Conservation (phyloP, 2,113 vertebrate genomes). For the Monarcha castaneiventris region DNA sequence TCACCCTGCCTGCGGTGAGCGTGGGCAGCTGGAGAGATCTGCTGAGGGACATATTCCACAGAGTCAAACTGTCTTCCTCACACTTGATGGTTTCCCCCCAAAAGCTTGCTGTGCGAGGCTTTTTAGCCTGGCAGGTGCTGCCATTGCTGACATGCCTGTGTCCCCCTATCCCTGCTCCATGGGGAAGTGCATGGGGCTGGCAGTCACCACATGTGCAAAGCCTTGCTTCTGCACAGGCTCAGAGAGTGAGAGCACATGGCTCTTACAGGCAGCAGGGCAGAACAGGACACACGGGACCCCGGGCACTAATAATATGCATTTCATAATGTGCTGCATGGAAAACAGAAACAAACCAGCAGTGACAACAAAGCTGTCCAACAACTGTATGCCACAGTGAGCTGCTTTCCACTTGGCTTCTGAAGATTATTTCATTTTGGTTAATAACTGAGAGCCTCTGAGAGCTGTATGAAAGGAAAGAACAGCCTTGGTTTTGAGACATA, state of each 20-base stretch:
- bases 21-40: background rate
- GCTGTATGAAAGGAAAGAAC: background rate
- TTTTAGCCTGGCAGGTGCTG: background rate
- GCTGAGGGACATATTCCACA: background rate
- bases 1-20: background rate
- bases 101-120: background rate
- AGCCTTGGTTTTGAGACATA: background rate
- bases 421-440: background rate
- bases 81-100: background rate
- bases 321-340: background rate
- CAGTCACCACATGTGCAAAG: background rate
- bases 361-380: background rate
- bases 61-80: background rate
- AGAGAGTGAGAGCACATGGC: background rate
- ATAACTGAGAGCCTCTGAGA: background rate
- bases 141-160: background rate
- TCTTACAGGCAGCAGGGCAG: background rate
- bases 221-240: background rate
- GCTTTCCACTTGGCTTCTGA: background rate
- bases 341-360: background rate
- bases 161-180: fast-evolving
- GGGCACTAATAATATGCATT: background rate
- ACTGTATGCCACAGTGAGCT: background rate
- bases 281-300: background rate
- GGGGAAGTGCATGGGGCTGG: background rate